A percentile compares a stretch with the other conserved stretches of the same genome.
phyloP scores from a whole-genome alignment of 2,797 vertebrate species.

The Characodon lateralis region DNA sequence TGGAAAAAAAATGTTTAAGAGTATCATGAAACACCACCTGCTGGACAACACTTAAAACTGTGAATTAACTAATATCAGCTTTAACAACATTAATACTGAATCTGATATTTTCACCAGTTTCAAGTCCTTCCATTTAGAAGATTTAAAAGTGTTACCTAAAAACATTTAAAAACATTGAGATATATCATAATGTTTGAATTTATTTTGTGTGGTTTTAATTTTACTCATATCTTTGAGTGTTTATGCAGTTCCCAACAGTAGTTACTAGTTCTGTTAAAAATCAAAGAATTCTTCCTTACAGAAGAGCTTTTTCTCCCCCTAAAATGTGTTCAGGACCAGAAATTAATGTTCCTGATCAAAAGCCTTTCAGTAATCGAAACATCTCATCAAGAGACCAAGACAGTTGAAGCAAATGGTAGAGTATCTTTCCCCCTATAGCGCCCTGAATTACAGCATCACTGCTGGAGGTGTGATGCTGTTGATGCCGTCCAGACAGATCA shows the following conservation, averaged over 20 bases:
- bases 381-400: slow-evolving; percentile 29
- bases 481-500: slow-evolving; percentile 39
- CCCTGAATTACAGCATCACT: slow-evolving; percentile 23
- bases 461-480: slow-evolving; percentile 52
- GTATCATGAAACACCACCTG: too few relatives aligned
- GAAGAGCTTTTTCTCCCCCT: slow-evolving; percentile 12
- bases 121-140: too few relatives aligned
- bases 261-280: background rate
- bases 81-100: too few relatives aligned
- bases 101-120: too few relatives aligned
- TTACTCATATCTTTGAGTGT: too few relatives aligned
- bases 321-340: slow-evolving; percentile 39
- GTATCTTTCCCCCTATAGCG: slow-evolving; percentile 5
- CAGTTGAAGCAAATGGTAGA: slow-evolving; percentile 1
- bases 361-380: slow-evolving; percentile 41
- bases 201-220: too few relatives aligned
- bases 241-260: background rate
- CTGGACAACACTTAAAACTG: too few relatives aligned
- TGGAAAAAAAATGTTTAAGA: too few relatives aligned
- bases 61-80: too few relatives aligned
- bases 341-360: slow-evolving; percentile 47
- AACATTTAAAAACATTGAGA: too few relatives aligned
- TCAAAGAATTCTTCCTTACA: slow-evolving; percentile 7
- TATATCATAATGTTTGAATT: too few relatives aligned
- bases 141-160: too few relatives aligned